Evolutionary conservation across 2,113 vertebrate species (phyloP).

Genomic region (Hymenochirus boettgeri): DNA sequence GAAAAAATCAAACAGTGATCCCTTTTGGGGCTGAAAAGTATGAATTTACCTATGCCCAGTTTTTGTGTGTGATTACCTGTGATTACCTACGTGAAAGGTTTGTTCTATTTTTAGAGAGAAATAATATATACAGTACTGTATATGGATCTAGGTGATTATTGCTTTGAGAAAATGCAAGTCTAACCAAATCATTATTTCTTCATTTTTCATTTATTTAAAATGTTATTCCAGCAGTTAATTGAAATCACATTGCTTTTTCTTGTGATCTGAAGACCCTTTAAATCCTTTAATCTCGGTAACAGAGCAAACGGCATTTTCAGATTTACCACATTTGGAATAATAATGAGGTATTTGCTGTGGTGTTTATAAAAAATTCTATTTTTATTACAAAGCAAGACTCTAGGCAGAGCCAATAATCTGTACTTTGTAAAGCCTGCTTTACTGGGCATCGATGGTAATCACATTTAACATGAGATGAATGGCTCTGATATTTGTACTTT

Average conservation of each 20-base stretch:
- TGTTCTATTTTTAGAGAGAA: not conserved
- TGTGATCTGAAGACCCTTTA: not conserved
- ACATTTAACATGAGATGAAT: not conserved
- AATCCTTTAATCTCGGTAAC: not conserved
- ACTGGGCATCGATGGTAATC: not conserved
- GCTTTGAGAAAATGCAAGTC: not conserved
- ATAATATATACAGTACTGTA: not conserved
- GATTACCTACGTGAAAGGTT: not conserved
- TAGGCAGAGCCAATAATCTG: not conserved
- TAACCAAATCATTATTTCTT: not conserved
- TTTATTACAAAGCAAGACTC: not conserved
- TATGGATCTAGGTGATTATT: not conserved
- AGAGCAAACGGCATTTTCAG: not conserved
- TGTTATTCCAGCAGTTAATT: not conserved
- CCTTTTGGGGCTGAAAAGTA: no score
- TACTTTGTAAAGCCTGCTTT: not conserved
- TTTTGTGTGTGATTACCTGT: no score
- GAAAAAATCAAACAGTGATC: no score
- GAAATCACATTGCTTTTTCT: not conserved
- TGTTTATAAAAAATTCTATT: conserved; percentile 3
- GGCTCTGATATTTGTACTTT: not conserved
- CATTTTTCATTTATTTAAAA: not conserved
- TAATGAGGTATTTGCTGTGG: not conserved
- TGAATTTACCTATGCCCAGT: no score
- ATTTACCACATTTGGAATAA: conserved; percentile 1